phyloP scores from a whole-genome alignment of 1,140 invertebrate genomes.

The Pseudobourletiella spinata region DNA sequence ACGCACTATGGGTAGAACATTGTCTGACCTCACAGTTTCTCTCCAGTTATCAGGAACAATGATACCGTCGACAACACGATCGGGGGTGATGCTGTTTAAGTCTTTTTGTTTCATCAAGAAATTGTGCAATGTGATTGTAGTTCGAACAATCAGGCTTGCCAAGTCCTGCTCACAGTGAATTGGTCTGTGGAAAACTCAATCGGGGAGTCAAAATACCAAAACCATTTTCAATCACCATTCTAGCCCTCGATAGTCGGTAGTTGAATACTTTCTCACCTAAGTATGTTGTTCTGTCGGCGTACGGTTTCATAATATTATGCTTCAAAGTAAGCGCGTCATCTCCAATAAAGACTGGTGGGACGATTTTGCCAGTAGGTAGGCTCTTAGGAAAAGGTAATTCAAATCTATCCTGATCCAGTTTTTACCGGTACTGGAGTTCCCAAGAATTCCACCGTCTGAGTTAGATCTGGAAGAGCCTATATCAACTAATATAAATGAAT shows the following conservation, averaged over 20 bases:
- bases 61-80: not conserved
- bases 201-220: conserved; percentile 45
- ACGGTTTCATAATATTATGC: conserved; percentile 40
- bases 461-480: conserved; percentile 36
- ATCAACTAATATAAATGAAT: conserved; percentile 37
- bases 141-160: conserved; percentile 30
- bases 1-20: too few species aligned
- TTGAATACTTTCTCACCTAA: conserved; percentile 13
- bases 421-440: not conserved
- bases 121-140: conserved; percentile 38
- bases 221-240: conserved; percentile 45
- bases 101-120: conserved; percentile 24
- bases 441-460: conserved; percentile 21
- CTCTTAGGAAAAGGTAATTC: conserved; percentile 22
- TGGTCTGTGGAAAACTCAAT: conserved; percentile 33
- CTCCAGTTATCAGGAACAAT: conserved; percentile 2
- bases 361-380: not conserved
- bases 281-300: conserved; percentile 37
- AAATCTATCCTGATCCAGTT: conserved; percentile 20
- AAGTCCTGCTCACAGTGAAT: conserved; percentile 9
- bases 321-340: conserved; percentile 36
- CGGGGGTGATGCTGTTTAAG: not conserved
- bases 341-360: conserved; percentile 36
- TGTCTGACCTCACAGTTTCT: too few species aligned
- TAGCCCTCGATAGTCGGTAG: conserved; percentile 36